Base-by-base conservation (phyloP, 2,113 vertebrate genomes). In the Engraulis encrasicolus region DNA sequence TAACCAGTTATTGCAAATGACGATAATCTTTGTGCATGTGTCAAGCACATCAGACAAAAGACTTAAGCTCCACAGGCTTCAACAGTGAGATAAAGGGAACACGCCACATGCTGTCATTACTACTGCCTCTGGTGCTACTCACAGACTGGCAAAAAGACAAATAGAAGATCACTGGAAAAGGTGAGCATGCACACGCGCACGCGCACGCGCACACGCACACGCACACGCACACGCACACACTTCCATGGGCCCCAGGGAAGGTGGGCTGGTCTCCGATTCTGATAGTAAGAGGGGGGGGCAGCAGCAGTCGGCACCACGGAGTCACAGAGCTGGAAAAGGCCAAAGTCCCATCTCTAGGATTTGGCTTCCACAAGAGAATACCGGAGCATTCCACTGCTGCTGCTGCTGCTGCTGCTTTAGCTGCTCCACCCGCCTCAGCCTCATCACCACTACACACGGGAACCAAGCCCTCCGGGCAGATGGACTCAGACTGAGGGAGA, bases 321-420 rank as follows among this genome's bases (percentile, higher is more conserved):
- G 86, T 84, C 89, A 66, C 83, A 78, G 79, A 84, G 86, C 83
- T 88, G 36, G 58, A 66, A 66, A 58, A 66, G n/a, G 12, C 66
- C 31, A n/a, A 61, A 66, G n/a, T 31, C 66, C 31, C 27, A 74
- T 74, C 31, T 74, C 66, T 66, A 71, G 82, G 84, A 88, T 83
- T 87, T 89, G 83, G 85, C 88, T 86, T 91, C 89, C 83, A n/a
- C 81, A 81, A 81, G 86, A 90, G 90, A 87, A 86, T 31, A 74
- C 81, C 71, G 74, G 27, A 50, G 85, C 37, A 31, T 34, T 17
- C 38, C 17, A 5, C 38, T 84, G 36, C 52, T 78, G 80, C 81
- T 71, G 40, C 9, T 45, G n/a, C n/a, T n/a, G n/a, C n/a, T n/a
- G n/a, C n/a, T n/a, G n/a, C n/a, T n/a, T n/a, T n/a, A n/a, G n/a